phyloP scores from a whole-genome alignment of 2,888 invertebrate species.

The Caradrina clavipalpis region DNA sequence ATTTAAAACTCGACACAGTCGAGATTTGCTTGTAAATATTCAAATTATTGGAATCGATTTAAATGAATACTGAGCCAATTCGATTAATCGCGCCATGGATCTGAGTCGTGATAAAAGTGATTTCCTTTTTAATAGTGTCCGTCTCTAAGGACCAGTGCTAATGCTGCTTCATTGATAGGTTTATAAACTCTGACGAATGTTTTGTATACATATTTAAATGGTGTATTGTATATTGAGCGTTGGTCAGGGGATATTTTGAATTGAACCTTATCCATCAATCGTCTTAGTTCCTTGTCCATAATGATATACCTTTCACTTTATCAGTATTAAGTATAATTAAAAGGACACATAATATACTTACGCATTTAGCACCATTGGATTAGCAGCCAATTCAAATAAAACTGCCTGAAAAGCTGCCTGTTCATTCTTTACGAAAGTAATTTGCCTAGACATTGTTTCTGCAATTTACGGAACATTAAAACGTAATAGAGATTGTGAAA shows the following conservation, averaged over 20 bases:
- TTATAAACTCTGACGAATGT: constrained; percentile 26
- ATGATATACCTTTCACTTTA: constrained; percentile 19
- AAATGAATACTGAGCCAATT: constrained; percentile 35
- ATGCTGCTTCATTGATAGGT: constrained; percentile 6
- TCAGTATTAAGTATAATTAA: constrained; percentile 4
- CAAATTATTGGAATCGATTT: constrained; percentile 45
- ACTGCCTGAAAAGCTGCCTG: background rate
- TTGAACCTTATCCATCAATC: constrained; percentile 14
- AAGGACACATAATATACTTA: constrained; percentile 1
- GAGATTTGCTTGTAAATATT: constrained; percentile 35
- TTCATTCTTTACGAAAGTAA: constrained; percentile 15
- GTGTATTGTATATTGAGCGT: constrained; percentile 6
- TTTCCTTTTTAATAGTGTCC: constrained; percentile 33
- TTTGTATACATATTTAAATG: constrained; percentile 11
- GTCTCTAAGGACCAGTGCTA: constrained; percentile 15
- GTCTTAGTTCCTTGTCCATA: constrained; percentile 1
- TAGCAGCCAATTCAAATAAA: background rate
- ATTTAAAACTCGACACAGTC: constrained; percentile 26
- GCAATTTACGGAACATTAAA: constrained; percentile 14
- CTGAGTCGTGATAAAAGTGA: constrained; percentile 14
- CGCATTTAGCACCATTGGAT: background rate
- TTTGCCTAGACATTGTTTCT: constrained; percentile 6
- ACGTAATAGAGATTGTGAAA: constrained; percentile 3
- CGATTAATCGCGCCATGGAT: constrained; percentile 21
- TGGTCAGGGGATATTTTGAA: background rate